phyloP scores from a whole-genome alignment of 2,797 vertebrate genomes.

The Pygocentrus nattereri region DNA sequence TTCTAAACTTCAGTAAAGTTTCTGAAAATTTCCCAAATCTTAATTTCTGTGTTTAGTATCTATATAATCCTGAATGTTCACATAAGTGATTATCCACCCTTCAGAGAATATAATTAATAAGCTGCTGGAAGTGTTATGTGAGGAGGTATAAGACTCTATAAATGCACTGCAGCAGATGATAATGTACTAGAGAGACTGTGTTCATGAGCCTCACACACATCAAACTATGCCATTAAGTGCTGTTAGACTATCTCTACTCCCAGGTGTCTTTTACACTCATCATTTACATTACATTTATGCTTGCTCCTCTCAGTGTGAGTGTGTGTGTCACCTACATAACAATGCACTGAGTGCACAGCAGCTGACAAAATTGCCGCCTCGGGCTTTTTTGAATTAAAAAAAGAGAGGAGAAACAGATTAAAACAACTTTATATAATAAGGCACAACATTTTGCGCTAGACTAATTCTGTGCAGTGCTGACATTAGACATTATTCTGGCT shows the following conservation, averaged over 20 bases:
- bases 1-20: not conserved
- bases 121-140: not conserved
- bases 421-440: slow-evolving; percentile 29
- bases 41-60: not conserved
- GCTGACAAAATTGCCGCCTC: slow-evolving; percentile 24
- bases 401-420: slow-evolving; percentile 14
- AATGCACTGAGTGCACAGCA: not conserved
- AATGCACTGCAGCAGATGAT: not conserved
- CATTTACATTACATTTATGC: slow-evolving; percentile 4
- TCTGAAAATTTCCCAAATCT: not conserved
- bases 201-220: not conserved
- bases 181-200: not conserved
- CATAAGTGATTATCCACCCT: not conserved
- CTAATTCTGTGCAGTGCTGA: slow-evolving; percentile 4
- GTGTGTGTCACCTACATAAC: slow-evolving; percentile 8
- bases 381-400: slow-evolving; percentile 36
- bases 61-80: not conserved
- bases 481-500: slow-evolving; percentile 24
- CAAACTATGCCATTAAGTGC: slow-evolving; percentile 17
- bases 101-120: not conserved
- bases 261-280: not conserved
- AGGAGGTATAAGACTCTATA: not conserved
- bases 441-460: slow-evolving; percentile 1
- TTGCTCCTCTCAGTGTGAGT: not conserved
- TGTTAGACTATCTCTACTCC: slow-evolving; percentile 17